Evolutionary conservation across 2,797 vertebrate species (phyloP), one percentile per base, ranked within the genome.

Genomic region (Telmatherina bonti): DNA sequence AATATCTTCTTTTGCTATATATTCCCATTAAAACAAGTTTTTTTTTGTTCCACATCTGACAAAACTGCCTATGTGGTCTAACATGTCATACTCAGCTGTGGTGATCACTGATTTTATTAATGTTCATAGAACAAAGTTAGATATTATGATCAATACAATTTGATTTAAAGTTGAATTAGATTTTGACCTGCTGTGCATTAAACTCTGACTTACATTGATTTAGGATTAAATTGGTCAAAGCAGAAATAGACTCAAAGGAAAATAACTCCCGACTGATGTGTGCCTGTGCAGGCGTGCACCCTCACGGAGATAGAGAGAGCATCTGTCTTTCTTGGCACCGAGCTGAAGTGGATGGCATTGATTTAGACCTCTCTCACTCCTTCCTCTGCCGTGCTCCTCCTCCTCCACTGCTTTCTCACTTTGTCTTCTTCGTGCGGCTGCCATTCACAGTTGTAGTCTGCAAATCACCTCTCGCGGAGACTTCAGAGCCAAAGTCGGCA

Each of bases 301-400:
- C 62, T 47, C 74, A 33, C 81, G 41, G 70, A 78, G 70, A 84
- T 69, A 83, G 74, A 88, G 73, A 59, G 76, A 90, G 88, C 90
- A 91, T 91, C 90, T 90, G 84, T 91, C 82, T 91, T 83, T 85
- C 82, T 74, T 90, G 86, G 88, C 89, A 85, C 71, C n/a, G 67
- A 80, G 68, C 67, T 88, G 75, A 72, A 79, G 81, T 86, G 78
- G 87, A 91, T 85, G 81, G 72, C 87, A 79, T 88, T 85, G 85
- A 90, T 91, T 90, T 89, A 88, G 84, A 78, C 82, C 78, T 79
- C 71, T 79, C 79, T 86, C 85, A 49, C 81, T 87, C 79, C 85
- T 83, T 86, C 79, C 79, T 85, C 74, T 75, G 35, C 74, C 64
- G 53, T 33, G 33, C 76, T 58, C 78, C 81, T 81, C 79, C 80